Base-by-base conservation (phyloP, 1,140 invertebrate species). In the Metopolophium dirhodum region DNA sequence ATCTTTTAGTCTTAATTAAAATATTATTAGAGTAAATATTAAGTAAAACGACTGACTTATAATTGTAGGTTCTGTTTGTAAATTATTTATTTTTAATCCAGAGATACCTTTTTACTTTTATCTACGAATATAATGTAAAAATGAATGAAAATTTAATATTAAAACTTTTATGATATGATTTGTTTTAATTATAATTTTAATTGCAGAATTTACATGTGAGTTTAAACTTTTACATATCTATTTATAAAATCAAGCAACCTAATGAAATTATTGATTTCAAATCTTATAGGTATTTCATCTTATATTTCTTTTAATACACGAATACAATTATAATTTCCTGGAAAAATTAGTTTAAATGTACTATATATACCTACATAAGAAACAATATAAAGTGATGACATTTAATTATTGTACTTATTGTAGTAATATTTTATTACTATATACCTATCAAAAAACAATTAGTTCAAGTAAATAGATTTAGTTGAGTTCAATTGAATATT, bases 41-140 rank as follows among this genome's bases (percentile, higher is more conserved):
- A 90, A 90, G 89, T 0, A 23, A 90, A 90, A 90, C 18, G 54
- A 90, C 89, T 90, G 89, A 90, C 26, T 1, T 61, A 61, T 90
- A 90, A 7, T 90, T 45, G 7, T 90, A 68, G n/a, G 26, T 68
- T 45, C 7, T 61, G 6, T 61, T 41, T 41, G 23, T 90, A 26
- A 35, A 61, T 18, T 61, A 61, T 41, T 26, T 41, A 61, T 61
- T 41, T 61, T 41, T 41, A 61, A 61, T 26, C 30, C n/a, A 89
- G n/a, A 26, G 0, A 86, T 47, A 30, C 9, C 47, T 18, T 86
- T 47, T 30, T n/a, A 86, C 14, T 86, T 86, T 47, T 47, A 14
- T 86, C 22, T 45, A 23, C 7, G 8, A n/a, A 26, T 23, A 23
- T 26, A 37, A 85, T 68, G 61, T 68, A n/a, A 68, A 68, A 68